These are phyloP conservation scores for Heliconius hortense DNA, from an alignment of 2,888 invertebrate genomes.

Conservation along the genomic window DNA sequence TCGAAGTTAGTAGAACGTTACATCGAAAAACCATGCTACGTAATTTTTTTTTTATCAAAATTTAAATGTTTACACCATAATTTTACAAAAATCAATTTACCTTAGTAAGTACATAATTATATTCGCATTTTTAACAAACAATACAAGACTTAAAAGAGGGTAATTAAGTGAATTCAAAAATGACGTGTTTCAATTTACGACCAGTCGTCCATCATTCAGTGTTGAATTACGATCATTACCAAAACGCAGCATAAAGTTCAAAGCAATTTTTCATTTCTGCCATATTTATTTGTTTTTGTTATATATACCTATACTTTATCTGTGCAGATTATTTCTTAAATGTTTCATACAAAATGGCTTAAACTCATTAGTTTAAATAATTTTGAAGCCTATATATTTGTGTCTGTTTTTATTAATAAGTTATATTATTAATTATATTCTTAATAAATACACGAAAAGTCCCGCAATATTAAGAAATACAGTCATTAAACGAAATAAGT, in stretches of 20 bases:
- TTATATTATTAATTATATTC: neutral
- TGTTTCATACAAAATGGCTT: no score
- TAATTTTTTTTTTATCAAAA: no score
- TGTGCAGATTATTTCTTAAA: no score
- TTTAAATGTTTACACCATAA: neutral
- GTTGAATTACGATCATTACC: constrained; percentile 25
- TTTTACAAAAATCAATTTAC: neutral
- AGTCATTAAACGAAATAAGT: neutral
- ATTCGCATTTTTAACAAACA: constrained; percentile 12
- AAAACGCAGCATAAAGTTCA: constrained; percentile 25
- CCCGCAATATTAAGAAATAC: neutral
- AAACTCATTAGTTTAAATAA: no score
- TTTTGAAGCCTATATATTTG: no score
- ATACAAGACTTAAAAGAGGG: constrained; percentile 5
- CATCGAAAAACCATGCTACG: neutral
- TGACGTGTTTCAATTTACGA: constrained; percentile 24
- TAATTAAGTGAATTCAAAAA: constrained; percentile 13
- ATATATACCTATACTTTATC: neutral
- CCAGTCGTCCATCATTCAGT: constrained; percentile 23
- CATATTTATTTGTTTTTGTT: constrained; percentile 36
- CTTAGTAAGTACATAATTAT: neutral
- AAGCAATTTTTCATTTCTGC: constrained; percentile 46
- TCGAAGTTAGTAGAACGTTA: neutral
- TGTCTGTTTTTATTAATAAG: no score
- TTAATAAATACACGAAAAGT: neutral